A percentile compares a stretch with the other conserved stretches of the same genome.
Conservation (phyloP, 37 sponge, comb jelly and placozoan species). For the Aplysina aerophoba region DNA sequence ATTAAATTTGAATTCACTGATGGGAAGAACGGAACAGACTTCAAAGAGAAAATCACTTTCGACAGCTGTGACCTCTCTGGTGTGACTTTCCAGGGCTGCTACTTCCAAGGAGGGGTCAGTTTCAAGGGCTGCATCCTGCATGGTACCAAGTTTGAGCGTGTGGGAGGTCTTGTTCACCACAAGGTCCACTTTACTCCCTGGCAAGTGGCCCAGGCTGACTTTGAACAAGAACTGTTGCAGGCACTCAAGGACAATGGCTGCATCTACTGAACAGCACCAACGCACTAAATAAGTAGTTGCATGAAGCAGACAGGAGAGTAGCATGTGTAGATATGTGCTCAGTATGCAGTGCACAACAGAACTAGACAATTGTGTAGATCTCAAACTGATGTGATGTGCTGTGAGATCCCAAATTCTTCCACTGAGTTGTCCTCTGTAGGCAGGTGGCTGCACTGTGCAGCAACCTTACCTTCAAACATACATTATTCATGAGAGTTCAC, state of each 20-base stretch:
- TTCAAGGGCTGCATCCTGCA: not conserved
- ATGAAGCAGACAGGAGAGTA: too few species aligned
- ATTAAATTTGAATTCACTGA: too few species aligned
- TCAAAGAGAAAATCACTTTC: not conserved
- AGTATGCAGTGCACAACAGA: too few species aligned
- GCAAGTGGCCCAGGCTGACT: constrained; percentile 14
- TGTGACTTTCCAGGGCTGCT: not conserved
- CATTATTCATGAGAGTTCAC: too few species aligned
- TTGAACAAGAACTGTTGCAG: constrained; percentile 6
- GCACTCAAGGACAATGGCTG: constrained; percentile 9
- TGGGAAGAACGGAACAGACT: not conserved
- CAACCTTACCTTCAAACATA: too few species aligned
- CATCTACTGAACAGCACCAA: constrained; percentile 2
- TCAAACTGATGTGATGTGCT: too few species aligned
- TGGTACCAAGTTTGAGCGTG: constrained; percentile 12
- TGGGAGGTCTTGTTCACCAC: constrained; percentile 3
- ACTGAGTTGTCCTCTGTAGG: too few species aligned
- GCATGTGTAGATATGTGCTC: too few species aligned
- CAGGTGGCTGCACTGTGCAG: too few species aligned
- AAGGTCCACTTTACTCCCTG: constrained; percentile 33
- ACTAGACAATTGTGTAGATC: too few species aligned
- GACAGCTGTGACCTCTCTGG: constrained; percentile 4
- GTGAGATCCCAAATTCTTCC: too few species aligned
- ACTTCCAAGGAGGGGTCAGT: not conserved
- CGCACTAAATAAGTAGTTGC: too few species aligned